Evolutionary conservation across 2,888 invertebrate species (phyloP), one percentile per base, ranked within the genome.

Genomic region (Mantis religiosa): DNA sequence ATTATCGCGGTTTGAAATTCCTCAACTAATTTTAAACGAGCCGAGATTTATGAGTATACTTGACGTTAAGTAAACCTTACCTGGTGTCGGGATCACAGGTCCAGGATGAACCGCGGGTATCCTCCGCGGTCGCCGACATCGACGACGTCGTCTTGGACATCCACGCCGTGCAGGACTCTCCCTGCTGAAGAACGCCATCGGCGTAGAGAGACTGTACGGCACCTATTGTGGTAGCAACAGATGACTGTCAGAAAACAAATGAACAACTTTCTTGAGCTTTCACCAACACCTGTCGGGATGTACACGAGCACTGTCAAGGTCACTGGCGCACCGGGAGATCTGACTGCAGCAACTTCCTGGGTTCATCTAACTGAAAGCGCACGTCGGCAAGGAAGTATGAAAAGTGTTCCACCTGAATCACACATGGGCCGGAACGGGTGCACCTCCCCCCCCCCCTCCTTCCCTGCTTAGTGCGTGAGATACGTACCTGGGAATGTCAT

Each of bases 181-280:
- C 86, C 6, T 86, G 86, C 81, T 81, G 86, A 28, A 71, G 71
- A 28, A 81, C 86, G 86, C 86, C 86, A 28, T 86, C 86, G 81
- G 86, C 81, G 81, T 86, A 28, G 0, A 27, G 28, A 3, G 86
- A 86, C 28, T 86, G 86, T 0, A 54, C 86, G 28, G n/a, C 86
- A 71, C 86, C 86, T 86, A 86, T 86, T 14, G 86, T 86, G 86
- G 25, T 71, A 54, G 15, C 15, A 54, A 71, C 54, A 20, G 54
- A 71, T 71, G 25, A 71, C 54, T 71, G 20, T 71, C 54, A 25
- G 20, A 6, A 71, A 71, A 71, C 20, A 71, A 20, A 71, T 71
- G 54, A 25, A 6, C 34, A 7, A 34, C 41, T 41, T 41, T 41
- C 41, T 41, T 41, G 6, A 6, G 54, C 54, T 71, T 71, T 71